Evolutionary conservation across 2,888 invertebrate species (phyloP).

Genomic region (Mermis nigrescens): DNA sequence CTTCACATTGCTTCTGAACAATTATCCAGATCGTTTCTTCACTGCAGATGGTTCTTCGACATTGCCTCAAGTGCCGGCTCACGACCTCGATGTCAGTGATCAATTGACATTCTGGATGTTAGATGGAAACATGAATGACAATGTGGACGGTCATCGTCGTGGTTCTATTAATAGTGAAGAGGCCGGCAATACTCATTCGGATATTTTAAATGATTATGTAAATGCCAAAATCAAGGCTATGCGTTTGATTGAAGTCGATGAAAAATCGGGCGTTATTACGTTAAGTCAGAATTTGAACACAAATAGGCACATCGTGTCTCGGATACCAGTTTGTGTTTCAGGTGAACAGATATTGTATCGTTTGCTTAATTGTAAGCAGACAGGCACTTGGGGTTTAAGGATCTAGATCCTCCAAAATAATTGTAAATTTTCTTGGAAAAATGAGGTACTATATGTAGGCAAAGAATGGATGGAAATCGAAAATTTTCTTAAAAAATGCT

Average conservation of each 20-base stretch:
- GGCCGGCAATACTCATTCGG: too few relatives aligned
- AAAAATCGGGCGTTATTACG: constrained; percentile 59
- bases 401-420: too few relatives aligned
- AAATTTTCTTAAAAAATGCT: too few relatives aligned
- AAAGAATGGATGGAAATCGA: too few relatives aligned
- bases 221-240: too few relatives aligned
- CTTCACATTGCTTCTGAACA: constrained; percentile 77
- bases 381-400: too few relatives aligned
- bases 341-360: constrained; percentile 40
- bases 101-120: constrained; percentile 14
- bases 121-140: not conserved
- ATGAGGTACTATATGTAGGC: too few relatives aligned
- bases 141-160: too few relatives aligned
- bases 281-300: constrained; percentile 80
- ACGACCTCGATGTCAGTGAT: constrained; percentile 81
- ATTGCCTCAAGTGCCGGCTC: constrained; percentile 77
- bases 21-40: constrained; percentile 78
- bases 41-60: constrained; percentile 69
- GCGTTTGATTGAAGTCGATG: constrained; percentile 63
- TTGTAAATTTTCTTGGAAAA: too few relatives aligned
- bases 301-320: constrained; percentile 75
- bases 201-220: too few relatives aligned
- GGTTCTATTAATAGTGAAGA: too few relatives aligned
- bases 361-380: too few relatives aligned
- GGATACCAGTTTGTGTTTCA: constrained; percentile 75